Percentiles rank a stretch among this genome's conserved stretches.
Conservation (phyloP, 2,888 invertebrate species). For the Bruchidius siliquastri region DNA sequence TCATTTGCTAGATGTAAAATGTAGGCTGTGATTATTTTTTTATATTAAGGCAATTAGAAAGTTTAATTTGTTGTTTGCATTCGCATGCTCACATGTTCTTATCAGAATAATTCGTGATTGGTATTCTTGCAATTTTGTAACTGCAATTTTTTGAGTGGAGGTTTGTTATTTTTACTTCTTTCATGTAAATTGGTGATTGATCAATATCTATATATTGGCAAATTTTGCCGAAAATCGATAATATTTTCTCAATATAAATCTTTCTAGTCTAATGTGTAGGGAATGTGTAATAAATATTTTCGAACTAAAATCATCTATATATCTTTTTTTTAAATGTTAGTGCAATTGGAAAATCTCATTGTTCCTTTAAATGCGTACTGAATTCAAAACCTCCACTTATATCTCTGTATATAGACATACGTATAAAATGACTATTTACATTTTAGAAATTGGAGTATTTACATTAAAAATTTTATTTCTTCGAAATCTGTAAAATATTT, state of each 20-base stretch:
- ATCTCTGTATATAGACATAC: neutral
- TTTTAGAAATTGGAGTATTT: neutral
- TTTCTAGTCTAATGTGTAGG: neutral
- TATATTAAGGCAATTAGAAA: neutral
- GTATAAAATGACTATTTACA: neutral
- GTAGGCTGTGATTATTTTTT: neutral
- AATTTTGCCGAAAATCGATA: too few species aligned
- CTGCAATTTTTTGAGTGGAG: neutral
- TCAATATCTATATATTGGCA: too few species aligned
- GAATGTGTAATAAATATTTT: neutral
- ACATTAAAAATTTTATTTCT: neutral
- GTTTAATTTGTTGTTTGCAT: neutral
- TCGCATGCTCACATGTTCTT: neutral
- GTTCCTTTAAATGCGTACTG: neutral
- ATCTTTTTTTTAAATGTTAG: neutral
- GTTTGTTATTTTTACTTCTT: neutral
- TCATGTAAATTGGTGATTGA: too few species aligned
- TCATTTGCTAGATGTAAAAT: neutral
- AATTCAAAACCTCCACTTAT: neutral
- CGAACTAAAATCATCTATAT: neutral
- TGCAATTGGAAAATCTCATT: neutral
- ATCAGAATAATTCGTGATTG: neutral
- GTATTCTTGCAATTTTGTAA: neutral
- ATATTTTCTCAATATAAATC: neutral
- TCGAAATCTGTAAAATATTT: neutral